Evolutionary conservation across 2,113 vertebrate genomes (phyloP), one percentile per base, ranked within the genome.

Genomic region (Scatophagus argus): DNA sequence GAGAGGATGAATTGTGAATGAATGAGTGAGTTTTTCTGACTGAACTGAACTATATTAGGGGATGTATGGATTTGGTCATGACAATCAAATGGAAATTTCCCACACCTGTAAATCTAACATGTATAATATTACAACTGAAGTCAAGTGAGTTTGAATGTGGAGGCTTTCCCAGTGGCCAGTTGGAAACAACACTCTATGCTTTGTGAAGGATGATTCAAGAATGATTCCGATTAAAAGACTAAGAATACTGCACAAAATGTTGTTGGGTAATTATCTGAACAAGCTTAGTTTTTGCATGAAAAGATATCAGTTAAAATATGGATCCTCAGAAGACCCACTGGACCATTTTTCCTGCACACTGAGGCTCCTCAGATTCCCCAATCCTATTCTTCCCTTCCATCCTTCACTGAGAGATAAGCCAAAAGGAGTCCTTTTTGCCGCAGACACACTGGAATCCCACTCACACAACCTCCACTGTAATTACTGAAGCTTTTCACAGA

Each of bases 401-500:
- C 52, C 72, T 39, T 38, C 31, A 64, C 52, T 38, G 51, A 43
- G 34, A 81, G 36, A 80, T 68, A 73, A 74, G 75, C 72, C 69
- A 32, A n/a, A 62, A 86, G 52, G 13, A 63, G 19, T 67, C 10
- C 63, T 70, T 77, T 61, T n/a, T 66, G 8, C 55, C 61, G 54
- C 52, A 80, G 54, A 87, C 61, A 84, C 54, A 64, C 39, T 59
- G 52, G 47, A 72, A 70, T 84, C 63, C 62, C 72, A 72, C 66
- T 88, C 82, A 41, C 64, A 67, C 43, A 76, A 72, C 74, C 70
- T 80, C 58, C 25, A 66, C 71, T 83, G 60, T 87, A 88, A 90
- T 87, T 87, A 89, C 78, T 29, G 3, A 85, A 47, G 64, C 79
- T 77, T 86, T 87, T 83, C 73, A 79, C 77, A 84, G 68, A 81